A percentile compares a stretch with the other conserved stretches of the same genome.
Conservation (phyloP, 2,888 invertebrate genomes). For the Acleris holmiana region DNA sequence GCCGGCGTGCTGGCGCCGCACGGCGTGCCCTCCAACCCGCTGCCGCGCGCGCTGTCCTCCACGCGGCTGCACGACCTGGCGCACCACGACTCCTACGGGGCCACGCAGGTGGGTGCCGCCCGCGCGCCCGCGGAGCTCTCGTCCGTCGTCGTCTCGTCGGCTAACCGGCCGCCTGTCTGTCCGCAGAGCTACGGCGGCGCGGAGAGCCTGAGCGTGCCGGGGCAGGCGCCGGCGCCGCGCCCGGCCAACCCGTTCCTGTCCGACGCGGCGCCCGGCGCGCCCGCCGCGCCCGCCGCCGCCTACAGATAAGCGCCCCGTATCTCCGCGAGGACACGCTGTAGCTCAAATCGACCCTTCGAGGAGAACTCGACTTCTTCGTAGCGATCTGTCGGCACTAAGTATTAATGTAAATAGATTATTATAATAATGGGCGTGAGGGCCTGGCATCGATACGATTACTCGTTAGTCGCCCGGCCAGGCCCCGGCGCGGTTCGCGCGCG, state of each 20-base stretch:
- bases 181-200: slow-evolving; percentile 53
- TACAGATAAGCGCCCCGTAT: too few species aligned
- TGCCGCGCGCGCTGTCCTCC: slow-evolving; percentile 93
- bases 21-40: slow-evolving; percentile 96
- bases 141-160: not conserved
- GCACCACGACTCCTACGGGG: slow-evolving; percentile 89
- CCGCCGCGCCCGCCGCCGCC: slow-evolving; percentile 50
- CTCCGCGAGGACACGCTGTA: not conserved
- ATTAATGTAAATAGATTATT: slow-evolving; percentile 27
- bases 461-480: slow-evolving; percentile 57
- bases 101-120: slow-evolving; percentile 82
- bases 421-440: not conserved
- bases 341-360: slow-evolving; percentile 21
- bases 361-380: slow-evolving; percentile 20
- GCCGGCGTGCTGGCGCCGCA: slow-evolving; percentile 94
- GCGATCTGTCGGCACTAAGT: slow-evolving; percentile 30
- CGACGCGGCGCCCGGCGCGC: slow-evolving; percentile 59
- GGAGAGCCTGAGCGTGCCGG: slow-evolving; percentile 67
- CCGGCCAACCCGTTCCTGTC: slow-evolving; percentile 66
- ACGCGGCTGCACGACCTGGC: slow-evolving; percentile 90
- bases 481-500: slow-evolving; percentile 25
- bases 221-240: slow-evolving; percentile 54
- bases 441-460: not conserved
- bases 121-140: not conserved
- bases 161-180: not conserved